phyloP scores from a whole-genome alignment of 2,113 vertebrate species.

The Pleuronectes platessa region DNA sequence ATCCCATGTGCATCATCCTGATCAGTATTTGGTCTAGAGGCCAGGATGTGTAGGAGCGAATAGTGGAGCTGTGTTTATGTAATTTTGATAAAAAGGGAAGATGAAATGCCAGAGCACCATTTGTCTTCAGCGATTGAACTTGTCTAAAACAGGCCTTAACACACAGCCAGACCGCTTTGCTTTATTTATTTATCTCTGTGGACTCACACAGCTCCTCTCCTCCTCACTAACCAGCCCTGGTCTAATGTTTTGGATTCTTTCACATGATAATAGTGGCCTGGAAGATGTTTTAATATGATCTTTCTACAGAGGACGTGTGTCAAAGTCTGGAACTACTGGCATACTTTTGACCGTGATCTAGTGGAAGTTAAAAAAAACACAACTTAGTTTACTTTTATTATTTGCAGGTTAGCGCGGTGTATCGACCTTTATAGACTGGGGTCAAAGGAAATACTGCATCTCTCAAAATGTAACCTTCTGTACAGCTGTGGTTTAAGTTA shows the following conservation, averaged over 20 bases:
- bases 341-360: background rate
- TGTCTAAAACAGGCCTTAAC: background rate
- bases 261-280: background rate
- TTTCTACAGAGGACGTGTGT: background rate
- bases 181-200: background rate
- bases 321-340: conserved; percentile 1
- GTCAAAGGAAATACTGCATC: too few species aligned
- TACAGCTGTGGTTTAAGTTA: too few species aligned
- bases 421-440: too few species aligned
- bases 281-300: background rate
- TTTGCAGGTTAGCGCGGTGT: too few species aligned
- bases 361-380: background rate
- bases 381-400: too few species aligned
- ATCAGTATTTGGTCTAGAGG: conserved; percentile 24
- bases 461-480: too few species aligned
- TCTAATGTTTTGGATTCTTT: background rate
- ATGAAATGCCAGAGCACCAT: conserved; percentile 7
- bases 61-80: conserved; percentile 40
- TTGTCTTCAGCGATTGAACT: conserved; percentile 6
- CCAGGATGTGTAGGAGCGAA: conserved; percentile 4
- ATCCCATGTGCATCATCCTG: background rate
- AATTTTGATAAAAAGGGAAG: conserved; percentile 22
- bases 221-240: background rate
- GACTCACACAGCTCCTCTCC: background rate
- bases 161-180: background rate